Base-by-base conservation (phyloP, 53 echinoderm and acorn worm species). In the Luidia sarsii region DNA sequence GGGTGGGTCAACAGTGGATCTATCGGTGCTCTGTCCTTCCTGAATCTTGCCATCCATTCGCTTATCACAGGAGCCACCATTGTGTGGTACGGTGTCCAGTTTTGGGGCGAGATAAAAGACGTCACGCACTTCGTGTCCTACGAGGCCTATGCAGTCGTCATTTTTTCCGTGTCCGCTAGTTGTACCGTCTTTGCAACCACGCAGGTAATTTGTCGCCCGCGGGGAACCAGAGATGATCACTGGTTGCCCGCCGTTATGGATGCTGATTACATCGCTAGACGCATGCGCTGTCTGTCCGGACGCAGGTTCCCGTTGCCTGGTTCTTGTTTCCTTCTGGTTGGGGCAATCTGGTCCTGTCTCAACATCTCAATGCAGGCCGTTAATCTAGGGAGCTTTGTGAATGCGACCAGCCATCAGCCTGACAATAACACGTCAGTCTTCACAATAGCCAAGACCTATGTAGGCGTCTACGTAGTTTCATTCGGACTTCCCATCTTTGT, bases 401-500 rank as follows among this genome's bases (percentile, higher is more conserved):
- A 50, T 33, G 29, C 50, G 2, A 19, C 43, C 20, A 23, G 15
- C 11, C 18, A 9, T 9, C 11, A 20, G 11, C 16, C 4, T 6
- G 52, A 71, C 32, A 52, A 11, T 53, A 68, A 16, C 29, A 4
- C 16, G 27, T 13, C 30, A 52, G 4, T 20, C 16, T 33, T 20
- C 19, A 52, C 5, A 8, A 21, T 0, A 0, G 11, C 31, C 1
- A 57, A 71, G 31, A 77, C 48, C 3, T 15, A 10, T 18, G 10
- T 45, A 22, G 46, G 23, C 2, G 30, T 61, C 25, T 25, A 45
- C 45, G 31, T 62, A 22, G 49, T 62, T 2, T 11, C 13, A 0
- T 15, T 86, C 8, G 71, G 91, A 0, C 48, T 87, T 55, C 46
- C 90, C 4, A 65, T 87, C 30, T 94, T 69, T 29, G 81, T 65